Conservation (phyloP, 2,797 vertebrate genomes). For the Diceros bicornis region DNA sequence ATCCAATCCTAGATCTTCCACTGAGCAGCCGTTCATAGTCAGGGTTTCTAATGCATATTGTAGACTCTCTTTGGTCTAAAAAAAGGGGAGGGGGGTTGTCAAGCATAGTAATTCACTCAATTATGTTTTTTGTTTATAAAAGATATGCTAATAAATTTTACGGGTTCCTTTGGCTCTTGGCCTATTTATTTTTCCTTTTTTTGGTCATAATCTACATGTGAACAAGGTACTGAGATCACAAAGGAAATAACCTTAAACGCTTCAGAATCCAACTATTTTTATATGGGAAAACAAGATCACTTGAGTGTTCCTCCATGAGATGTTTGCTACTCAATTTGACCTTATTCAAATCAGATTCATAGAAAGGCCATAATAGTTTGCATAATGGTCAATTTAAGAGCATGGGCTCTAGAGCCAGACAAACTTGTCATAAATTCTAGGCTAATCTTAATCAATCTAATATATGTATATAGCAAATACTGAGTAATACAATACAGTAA, state of each 20-base stretch:
- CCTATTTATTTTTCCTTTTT: neutral
- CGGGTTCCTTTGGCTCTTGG: neutral
- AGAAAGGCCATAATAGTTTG: neutral
- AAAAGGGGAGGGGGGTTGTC: neutral
- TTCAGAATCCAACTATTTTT: neutral
- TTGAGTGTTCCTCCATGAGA: neutral
- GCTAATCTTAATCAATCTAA: neutral
- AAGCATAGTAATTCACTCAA: conserved; percentile 53
- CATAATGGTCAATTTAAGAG: neutral
- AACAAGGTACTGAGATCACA: neutral
- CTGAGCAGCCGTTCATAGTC: conserved; percentile 99
- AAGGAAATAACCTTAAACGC: neutral
- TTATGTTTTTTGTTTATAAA: neutral
- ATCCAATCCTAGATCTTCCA: conserved; percentile 98
- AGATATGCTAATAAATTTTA: neutral
- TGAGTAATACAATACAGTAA: neutral
- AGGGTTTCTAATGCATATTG: conserved; percentile 98
- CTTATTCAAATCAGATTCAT: neutral
- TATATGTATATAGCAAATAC: neutral
- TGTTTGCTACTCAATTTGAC: neutral
- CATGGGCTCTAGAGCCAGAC: neutral
- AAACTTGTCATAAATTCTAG: neutral
- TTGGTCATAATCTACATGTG: neutral
- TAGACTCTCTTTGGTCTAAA: conserved; percentile 97
- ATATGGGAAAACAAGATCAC: neutral